Evolutionary conservation across 2,888 invertebrate genomes (phyloP).

Genomic region (Conchocele bisecta): DNA sequence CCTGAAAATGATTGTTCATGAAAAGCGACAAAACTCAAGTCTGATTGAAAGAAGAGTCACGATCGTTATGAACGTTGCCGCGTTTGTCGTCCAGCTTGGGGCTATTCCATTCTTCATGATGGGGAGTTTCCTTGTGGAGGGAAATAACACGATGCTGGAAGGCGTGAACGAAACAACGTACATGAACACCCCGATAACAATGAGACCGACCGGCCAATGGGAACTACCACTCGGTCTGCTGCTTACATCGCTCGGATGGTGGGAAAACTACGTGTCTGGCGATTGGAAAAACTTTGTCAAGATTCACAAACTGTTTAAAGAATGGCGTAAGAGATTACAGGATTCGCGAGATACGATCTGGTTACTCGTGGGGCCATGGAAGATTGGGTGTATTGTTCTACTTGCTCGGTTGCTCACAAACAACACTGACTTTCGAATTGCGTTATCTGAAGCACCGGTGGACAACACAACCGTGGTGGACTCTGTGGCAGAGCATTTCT

Average conservation of each 20-base stretch:
- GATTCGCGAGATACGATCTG: constrained; percentile 72
- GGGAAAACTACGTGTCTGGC: constrained; percentile 95
- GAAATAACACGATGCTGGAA: constrained; percentile 61
- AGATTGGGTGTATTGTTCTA: constrained; percentile 70
- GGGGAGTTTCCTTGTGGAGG: constrained; percentile 59
- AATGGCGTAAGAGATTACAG: constrained; percentile 70
- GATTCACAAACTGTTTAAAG: constrained; percentile 68
- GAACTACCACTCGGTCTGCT: constrained; percentile 93
- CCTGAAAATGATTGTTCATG: constrained; percentile 76
- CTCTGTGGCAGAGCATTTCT: constrained; percentile 59
- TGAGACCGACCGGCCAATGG: constrained; percentile 85
- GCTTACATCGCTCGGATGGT: constrained; percentile 96
- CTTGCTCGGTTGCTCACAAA: constrained; percentile 67
- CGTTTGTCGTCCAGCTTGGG: constrained; percentile 69
- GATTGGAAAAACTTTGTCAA: constrained; percentile 75
- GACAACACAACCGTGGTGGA: constrained; percentile 38
- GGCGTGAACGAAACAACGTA: constrained; percentile 57
- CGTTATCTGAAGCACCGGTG: constrained; percentile 47
- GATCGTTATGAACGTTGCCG: constrained; percentile 62
- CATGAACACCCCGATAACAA: constrained; percentile 49
- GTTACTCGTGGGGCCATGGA: constrained; percentile 70
- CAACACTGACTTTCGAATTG: constrained; percentile 61
- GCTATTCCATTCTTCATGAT: constrained; percentile 64
- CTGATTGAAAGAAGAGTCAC: constrained; percentile 62
- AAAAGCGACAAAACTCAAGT: constrained; percentile 62